Base-by-base conservation (phyloP, 1,140 invertebrate genomes). In the Piezodorus guildinii region DNA sequence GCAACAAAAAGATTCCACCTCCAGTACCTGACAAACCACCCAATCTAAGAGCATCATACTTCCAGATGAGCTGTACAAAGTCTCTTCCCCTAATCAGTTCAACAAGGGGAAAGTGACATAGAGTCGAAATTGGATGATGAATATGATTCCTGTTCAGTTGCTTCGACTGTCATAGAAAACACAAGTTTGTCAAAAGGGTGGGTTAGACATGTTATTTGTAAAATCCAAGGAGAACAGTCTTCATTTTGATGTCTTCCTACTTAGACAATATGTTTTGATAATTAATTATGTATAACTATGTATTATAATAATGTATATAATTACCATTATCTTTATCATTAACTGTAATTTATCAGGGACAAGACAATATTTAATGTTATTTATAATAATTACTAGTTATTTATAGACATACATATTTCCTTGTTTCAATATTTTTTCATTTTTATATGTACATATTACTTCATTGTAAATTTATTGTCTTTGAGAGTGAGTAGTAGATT, bases 121-220 rank as follows among this genome's bases (percentile, higher is more conserved):
- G 23, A 39, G 27, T 61, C 66, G 2, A 65, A 63, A 34, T 43
- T 46, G 39, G 73, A 72, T 56, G 76, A 77, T 63, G 76, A 77
- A 62, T 72, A 72, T 67, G 76, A 78, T 65, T 75, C 74, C 0
- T 74, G 73, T 68, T 76, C 76, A 8, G 73, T 75, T 15, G 77
- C 75, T 14, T 76, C 75, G 0, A 75, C 75, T 46, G 74, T 76
- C 9, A 73, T 76, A 60, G 77, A 77, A 68, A 60, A 62, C 9
- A 62, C 66, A 16, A 70, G 68, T 56, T 16, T 23, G 15, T 68
- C 71, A 12, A 76, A 75, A 71, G 77, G 77, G 12, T 79, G 77
- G 77, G 77, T 79, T 6, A 75, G 74, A 63, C 76, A 79, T 68
- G 74, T 79, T 17, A 75, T 79, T 39, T 76, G 75, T 4, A 78